Conservation (phyloP, 2,797 vertebrate genomes). For the Alcedo quadribrachys region DNA sequence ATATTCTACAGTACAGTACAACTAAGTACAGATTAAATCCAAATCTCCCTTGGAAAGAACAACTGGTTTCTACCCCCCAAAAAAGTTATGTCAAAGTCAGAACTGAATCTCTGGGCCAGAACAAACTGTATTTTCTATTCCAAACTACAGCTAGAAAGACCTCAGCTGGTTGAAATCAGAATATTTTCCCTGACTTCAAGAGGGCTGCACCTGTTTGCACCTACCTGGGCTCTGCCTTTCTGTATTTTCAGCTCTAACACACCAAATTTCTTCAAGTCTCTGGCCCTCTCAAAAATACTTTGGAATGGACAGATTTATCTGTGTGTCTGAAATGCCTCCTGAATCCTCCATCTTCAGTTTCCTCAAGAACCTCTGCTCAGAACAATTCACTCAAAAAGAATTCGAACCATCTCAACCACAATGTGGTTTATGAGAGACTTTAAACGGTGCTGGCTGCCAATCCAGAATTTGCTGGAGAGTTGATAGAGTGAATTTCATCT, state of each 20-base stretch:
- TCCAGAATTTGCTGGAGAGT: background rate
- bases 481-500: background rate
- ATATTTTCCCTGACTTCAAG: slow-evolving; percentile 13
- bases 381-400: background rate
- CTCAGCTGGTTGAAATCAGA: background rate
- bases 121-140: background rate
- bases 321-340: background rate
- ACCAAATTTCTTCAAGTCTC: background rate
- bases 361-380: background rate
- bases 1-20: background rate
- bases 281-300: background rate
- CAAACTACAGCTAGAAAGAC: background rate
- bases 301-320: background rate
- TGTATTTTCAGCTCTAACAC: background rate
- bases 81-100: slow-evolving; percentile 43
- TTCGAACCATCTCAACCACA: background rate
- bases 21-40: slow-evolving; percentile 41
- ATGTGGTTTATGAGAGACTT: background rate
- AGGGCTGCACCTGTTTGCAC: background rate
- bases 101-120: slow-evolving; percentile 47
- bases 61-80: slow-evolving; percentile 42
- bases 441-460: background rate
- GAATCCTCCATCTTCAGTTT: background rate
- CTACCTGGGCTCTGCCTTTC: background rate
- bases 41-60: slow-evolving; percentile 56